Base-by-base conservation (phyloP, 2,888 invertebrate species). In the Drosophila acutilabella region DNA sequence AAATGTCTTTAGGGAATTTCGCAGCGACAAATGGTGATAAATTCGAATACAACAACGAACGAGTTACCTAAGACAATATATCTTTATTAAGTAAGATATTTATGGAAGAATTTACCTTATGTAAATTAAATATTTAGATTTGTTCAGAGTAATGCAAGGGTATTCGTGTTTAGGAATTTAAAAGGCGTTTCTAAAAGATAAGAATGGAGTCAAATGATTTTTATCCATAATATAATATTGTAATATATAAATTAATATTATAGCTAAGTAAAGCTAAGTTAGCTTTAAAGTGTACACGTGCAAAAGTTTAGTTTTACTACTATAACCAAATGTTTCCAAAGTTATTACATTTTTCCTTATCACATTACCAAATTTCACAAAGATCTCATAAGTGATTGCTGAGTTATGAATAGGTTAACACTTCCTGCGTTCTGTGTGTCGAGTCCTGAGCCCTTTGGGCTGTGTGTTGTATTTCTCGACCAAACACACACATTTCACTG, bases 11-110 rank as follows among this genome's bases (percentile, higher is more conserved):
- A 38, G 66, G 61, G 78, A 56, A 62, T 67, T 64, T 50, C 10
- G 51, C 40, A 40, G 58, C 48, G 81, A 79, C 85, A 84, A 81
- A 84, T 85, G 64, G 78, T 71, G 70, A 77, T 85, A 56, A 78
- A 80, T 81, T 56, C 36, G 56, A 48, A 30, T 40, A 53, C 23
- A 45, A 56, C 48, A n/a, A 1, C 30, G 14, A 61, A 53, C n/a
- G 40, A 14, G 45, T 40, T 48, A 36, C 58, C 23, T 14, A 16
- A 11, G 16, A 41, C 45, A 40, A 8, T 11, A 47, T 47, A 57
- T 40, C 45, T 47, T 38, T 38, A 47, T 38, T 38, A 38, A 14
- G 57, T 11, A 47, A 47, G 20, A 11, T 44, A 54, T 44, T 33
- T 42, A 42, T 30, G 42, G 40, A 13, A 18, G n/a, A 44, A 44